Base-by-base conservation (phyloP, 2,888 invertebrate species). In the Eurytoma adleriae region DNA sequence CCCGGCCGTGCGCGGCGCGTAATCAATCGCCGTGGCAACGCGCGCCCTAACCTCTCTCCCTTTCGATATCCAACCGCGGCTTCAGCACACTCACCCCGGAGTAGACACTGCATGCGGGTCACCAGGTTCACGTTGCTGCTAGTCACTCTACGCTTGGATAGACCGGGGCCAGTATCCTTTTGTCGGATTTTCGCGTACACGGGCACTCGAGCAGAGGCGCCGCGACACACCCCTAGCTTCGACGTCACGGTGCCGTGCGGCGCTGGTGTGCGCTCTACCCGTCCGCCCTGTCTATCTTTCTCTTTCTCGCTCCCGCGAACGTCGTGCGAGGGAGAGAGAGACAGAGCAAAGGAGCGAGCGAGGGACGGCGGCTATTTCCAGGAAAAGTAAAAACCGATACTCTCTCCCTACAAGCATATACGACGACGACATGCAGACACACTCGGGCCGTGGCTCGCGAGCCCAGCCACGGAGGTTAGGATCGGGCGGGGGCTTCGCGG, bases 1-100 rank as follows among this genome's bases (percentile, higher is more conserved):
- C 75, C 66, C 62, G 72, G 76, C 57, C 20, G 56, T 70, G 68
- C 75, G 30, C 62, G 62, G 62, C 40, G n/a, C 62, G 56, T 73
- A 73, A 78, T 74, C 78, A 78, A 81, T 81, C 78, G 81, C 78
- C 78, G 81, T 81, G 81, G 81, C 81, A 81, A 81, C 81, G 81
- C 67, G 76, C 74, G 54, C 52, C 74, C 74, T 81, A 81, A 81
- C 81, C 81, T 80, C 76, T n/a, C 56, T 0, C 40, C 40, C 40
- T 62, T n/a, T 27, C 24, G 18, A 14, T 14, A 40, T 40, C 10
- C 16, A 14, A n/a, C 16, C 10, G 12, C 68, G 4, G 40, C 12
- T 7, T 3, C 20, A 5, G 20, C 62, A 30, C 27, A 20, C 40
- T 40, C 40, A 40, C 40, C 40, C 40, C 40, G 40, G 10, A 40